Conservation (phyloP, 2,113 vertebrate species). For the Sus scrofa region DNA sequence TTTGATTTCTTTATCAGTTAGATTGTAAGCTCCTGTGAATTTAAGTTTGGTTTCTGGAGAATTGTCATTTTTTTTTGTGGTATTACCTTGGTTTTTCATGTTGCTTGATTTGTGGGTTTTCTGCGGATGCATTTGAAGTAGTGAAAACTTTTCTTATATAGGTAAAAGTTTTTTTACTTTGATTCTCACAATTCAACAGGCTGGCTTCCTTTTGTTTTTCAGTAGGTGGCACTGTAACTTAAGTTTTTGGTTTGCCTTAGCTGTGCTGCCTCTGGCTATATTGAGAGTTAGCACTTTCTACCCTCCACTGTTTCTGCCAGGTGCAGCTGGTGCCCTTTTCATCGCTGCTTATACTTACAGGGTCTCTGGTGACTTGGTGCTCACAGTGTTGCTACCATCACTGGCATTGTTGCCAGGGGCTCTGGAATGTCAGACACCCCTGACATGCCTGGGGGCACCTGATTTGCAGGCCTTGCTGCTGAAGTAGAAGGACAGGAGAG, state of each 20-base stretch:
- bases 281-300: not conserved
- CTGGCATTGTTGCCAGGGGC: not conserved
- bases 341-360: not conserved
- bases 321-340: not conserved
- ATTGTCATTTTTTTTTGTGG: not conserved
- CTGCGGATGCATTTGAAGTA: not conserved
- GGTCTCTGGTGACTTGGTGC: not conserved
- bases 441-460: not conserved
- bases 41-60: not conserved
- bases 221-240: not conserved
- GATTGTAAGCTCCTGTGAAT: not conserved
- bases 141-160: not conserved
- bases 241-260: too few species aligned
- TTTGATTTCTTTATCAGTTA: not conserved
- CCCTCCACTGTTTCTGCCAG: not conserved
- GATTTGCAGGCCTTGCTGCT: not conserved
- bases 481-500: rapidly evolving
- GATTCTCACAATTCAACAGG: not conserved
- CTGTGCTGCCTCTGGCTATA: not conserved
- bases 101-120: not conserved
- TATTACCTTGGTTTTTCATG: not conserved
- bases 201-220: not conserved
- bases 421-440: not conserved
- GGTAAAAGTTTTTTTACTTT: not conserved
- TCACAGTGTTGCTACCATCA: not conserved